Base-by-base conservation (phyloP, 2,797 vertebrate genomes). In the Myiothlypis coronata region DNA sequence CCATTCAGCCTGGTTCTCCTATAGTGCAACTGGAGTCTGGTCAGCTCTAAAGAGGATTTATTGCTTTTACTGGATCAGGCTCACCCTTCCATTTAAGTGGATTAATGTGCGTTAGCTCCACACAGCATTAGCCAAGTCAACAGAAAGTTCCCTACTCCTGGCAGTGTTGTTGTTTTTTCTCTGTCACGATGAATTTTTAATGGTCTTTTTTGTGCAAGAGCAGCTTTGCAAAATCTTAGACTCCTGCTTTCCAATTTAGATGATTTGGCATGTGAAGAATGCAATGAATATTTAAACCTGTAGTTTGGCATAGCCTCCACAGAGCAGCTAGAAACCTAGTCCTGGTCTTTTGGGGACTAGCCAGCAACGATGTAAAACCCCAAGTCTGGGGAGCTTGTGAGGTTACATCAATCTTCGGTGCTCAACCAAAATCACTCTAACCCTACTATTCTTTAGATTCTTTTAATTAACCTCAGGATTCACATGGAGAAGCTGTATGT, bases 51-150 rank as follows among this genome's bases (percentile, higher is more conserved):
- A 79, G 91, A 95, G 91, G 96, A 96, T 95, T 95, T 95, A 91
- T 88, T 93, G 78, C 90, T 91, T 96, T 94, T 94, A 90, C 95
- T 93, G 96, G 93, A 95, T 96, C 86, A 96, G 77, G 79, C 76
- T 95, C 75, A 93, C 93, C 83, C 85, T 87, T 87, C 87, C 83
- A 86, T 92, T 93, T 94, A 96, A 93, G 95, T 93, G 94, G 94
- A 95, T 96, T 95, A 96, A 83, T 83, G 87, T 70, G 87, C 61
- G 95, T 94, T 96, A 95, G 91, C 84, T 91, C 69, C 55, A 65
- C 50, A 39, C 44, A 85, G 90, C 74, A 87, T 89, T 91, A 97
- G 85, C 80, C 95, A 97, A 96, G 90, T 91, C 92, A 92, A 94
- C 83, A 87, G 65, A 78, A 95, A 94, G 85, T 89, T 96, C 90